These are phyloP conservation scores for Myzus persicae DNA, from an alignment of 1,140 invertebrate species.

Conservation along the genomic window DNA sequence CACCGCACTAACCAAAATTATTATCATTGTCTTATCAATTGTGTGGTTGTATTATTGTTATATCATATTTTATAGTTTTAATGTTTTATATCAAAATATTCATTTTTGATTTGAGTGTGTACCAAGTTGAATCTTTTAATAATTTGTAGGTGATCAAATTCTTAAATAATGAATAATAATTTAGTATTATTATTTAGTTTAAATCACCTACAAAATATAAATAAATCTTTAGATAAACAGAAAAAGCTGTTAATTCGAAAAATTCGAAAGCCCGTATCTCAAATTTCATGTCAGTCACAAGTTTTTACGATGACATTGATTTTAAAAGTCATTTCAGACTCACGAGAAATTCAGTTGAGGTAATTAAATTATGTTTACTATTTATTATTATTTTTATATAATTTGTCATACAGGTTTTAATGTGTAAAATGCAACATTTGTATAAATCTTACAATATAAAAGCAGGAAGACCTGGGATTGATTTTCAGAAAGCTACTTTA, in stretches of 20 bases:
- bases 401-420: background rate
- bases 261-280: background rate
- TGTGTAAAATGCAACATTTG: background rate
- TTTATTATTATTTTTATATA: background rate
- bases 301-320: background rate
- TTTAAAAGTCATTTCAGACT: constrained; percentile 17
- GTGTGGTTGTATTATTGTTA: no score
- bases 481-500: background rate
- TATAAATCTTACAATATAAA: background rate
- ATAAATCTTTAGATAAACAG: background rate
- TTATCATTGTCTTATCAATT: background rate
- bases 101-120: background rate
- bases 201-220: background rate
- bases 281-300: background rate
- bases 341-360: background rate
- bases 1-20: background rate
- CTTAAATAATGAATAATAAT: background rate
- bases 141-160: background rate
- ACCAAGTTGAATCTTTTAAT: no score
- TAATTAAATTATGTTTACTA: background rate
- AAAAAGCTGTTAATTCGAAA: background rate
- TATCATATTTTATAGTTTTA: no score
- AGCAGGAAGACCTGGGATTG: background rate
- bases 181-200: background rate
- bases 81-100: background rate